Evolutionary conservation across 1,140 invertebrate species (phyloP), one percentile per base, ranked within the genome.

Genomic region (Diachasma alloeum): DNA sequence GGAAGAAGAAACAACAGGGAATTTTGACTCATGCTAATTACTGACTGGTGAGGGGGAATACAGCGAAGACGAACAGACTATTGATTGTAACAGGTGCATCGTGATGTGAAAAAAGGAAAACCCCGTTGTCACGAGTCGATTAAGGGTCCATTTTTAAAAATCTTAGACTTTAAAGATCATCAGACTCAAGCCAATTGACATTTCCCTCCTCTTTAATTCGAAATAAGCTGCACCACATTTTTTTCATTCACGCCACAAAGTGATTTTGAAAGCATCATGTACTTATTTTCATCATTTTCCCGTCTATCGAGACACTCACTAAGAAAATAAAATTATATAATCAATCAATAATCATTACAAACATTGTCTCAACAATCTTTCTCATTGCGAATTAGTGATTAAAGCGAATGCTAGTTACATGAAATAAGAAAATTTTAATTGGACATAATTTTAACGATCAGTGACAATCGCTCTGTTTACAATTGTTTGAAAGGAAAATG

Each of bases 401-500:
- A 31, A 63, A 26, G 19, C 59, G 24, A 26, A 24, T 63, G 15
- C 59, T 63, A 63, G 59, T 31, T 63, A 63, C 59, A 63, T 26
- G 11, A 63, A 63, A 63, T 26, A 63, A 56, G 48, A 56, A 56
- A 11, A 17, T 56, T 56, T 48, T 48, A 71, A 46, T 46, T 22
- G 22, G 24, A 71, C 69, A 71, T 46, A 63, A 63, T 26, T 59
- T 6, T 77, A 63, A 80, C 73, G 24, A 63, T 13, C 24, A 63
- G 0, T 63, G 17, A 31, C 19, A 8, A 63, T 76, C 75, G 72
- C 74, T 78, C 76, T 68, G 75, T 26, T 80, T 53, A 71, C 72
- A 74, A 75, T 77, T 78, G 77, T 80, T 24, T 76, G 85, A 86
- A 85, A 82, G 85, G 83, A 80, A 83, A 82, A 80, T 80, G 80